These are phyloP conservation scores for Craniophora ligustri DNA, from an alignment of 2,888 invertebrate genomes.

Conservation along the genomic window DNA sequence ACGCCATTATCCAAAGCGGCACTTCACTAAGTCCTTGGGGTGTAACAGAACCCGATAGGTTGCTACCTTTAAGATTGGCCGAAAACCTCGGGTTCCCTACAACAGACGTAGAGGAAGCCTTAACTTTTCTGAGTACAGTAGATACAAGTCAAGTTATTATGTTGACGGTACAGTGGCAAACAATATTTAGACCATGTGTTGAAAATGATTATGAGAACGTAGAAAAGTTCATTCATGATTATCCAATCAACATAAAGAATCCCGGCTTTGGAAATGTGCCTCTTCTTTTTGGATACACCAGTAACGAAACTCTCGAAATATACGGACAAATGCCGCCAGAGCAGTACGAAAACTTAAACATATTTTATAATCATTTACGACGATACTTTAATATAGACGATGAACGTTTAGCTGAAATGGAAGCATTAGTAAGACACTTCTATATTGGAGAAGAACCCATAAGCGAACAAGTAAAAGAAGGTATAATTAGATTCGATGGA, in stretches of 20 bases:
- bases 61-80: slow-evolving; percentile 59
- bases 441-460: slow-evolving; percentile 62
- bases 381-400: slow-evolving; percentile 53
- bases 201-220: slow-evolving; percentile 60
- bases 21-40: slow-evolving; percentile 48
- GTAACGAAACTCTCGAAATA: slow-evolving; percentile 47
- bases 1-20: slow-evolving; percentile 69
- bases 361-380: slow-evolving; percentile 38
- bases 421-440: slow-evolving; percentile 61
- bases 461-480: slow-evolving; percentile 47
- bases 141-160: slow-evolving; percentile 60
- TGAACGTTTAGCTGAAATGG: slow-evolving; percentile 47
- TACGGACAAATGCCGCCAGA: slow-evolving; percentile 34
- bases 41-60: slow-evolving; percentile 51
- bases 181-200: slow-evolving; percentile 60
- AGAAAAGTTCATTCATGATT: slow-evolving; percentile 55
- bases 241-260: slow-evolving; percentile 55
- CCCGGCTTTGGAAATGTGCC: slow-evolving; percentile 47
- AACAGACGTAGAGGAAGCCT: slow-evolving; percentile 55
- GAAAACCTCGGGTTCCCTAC: slow-evolving; percentile 59
- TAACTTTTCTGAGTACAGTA: slow-evolving; percentile 59
- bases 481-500: slow-evolving; percentile 59
- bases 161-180: slow-evolving; percentile 42
- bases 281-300: slow-evolving; percentile 60
- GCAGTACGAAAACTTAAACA: slow-evolving; percentile 29